Conservation (phyloP, 2,113 vertebrate genomes). For the Malurus alboscapulatus region DNA sequence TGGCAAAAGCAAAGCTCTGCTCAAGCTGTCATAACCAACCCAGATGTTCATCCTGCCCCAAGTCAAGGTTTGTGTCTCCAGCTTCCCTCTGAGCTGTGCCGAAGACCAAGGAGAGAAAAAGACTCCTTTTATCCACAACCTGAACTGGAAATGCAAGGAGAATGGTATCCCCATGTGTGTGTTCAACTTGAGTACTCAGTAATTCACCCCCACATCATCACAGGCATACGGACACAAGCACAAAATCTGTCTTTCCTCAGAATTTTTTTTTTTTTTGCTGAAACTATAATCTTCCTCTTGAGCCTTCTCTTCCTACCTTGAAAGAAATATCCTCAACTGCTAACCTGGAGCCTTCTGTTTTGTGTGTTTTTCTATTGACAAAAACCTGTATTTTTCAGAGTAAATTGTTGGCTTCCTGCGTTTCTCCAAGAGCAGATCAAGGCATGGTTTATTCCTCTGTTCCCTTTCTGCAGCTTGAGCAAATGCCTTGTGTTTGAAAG, state of each 20-base stretch:
- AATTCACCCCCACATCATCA: neutral
- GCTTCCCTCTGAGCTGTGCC: neutral
- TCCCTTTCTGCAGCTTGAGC: neutral
- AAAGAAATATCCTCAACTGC: neutral
- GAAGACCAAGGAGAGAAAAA: neutral
- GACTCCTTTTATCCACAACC: neutral
- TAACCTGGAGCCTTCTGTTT: neutral
- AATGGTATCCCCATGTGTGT: neutral
- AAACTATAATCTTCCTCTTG: neutral
- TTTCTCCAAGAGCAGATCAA: neutral
- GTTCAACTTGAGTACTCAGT: neutral
- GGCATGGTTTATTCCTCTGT: neutral
- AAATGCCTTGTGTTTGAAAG: neutral
- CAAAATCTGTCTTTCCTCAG: neutral
- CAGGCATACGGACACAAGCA: neutral
- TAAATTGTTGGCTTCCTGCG: neutral
- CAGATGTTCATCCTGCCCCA: neutral
- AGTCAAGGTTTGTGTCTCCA: neutral
- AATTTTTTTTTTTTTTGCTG: neutral
- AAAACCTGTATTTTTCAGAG: neutral
- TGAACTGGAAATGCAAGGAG: neutral
- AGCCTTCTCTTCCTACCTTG: neutral
- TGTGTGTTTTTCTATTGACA: neutral
- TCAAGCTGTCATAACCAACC: neutral
- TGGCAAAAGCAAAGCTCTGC: neutral